A percentile compares a stretch with the other conserved stretches of the same genome.
Evolutionary conservation across 2,888 invertebrate genomes (phyloP).

Genomic region (Anagyrus pseudococci): DNA sequence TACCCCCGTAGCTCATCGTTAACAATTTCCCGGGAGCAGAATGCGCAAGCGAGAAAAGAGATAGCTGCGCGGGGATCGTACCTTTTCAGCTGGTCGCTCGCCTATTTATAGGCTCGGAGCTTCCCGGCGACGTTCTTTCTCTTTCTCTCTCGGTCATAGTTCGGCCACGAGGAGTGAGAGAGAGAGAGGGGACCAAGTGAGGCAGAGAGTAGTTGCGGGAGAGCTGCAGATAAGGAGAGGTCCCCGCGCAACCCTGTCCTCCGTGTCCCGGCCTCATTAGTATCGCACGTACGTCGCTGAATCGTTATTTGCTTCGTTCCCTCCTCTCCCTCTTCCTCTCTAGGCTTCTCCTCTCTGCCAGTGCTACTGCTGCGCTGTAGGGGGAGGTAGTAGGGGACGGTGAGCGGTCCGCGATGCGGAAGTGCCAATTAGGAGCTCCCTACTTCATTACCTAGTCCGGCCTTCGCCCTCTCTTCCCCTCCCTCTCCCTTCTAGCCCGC

Average conservation of each 20-base stretch:
- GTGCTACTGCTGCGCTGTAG: constrained; percentile 2
- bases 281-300: constrained; percentile 29
- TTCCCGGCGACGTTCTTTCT: no score
- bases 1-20: no score
- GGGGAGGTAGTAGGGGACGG: neutral
- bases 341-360: no score
- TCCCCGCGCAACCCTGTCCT: constrained; percentile 3
- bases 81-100: no score
- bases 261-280: constrained; percentile 35
- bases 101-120: no score
- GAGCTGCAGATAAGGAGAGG: neutral
- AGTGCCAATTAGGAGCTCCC: constrained; percentile 38
- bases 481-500: no score
- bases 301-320: constrained; percentile 35
- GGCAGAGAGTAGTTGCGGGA: neutral
- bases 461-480: no score
- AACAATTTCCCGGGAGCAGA: no score
- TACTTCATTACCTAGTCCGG: constrained; percentile 33
- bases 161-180: constrained; percentile 2
- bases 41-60: no score
- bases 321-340: neutral
- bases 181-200: neutral
- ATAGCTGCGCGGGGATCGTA: no score
- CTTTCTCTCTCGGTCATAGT: neutral
- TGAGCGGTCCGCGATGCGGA: constrained; percentile 23